phyloP scores from a whole-genome alignment of 2,113 vertebrate genomes.

The Lontra canadensis region DNA sequence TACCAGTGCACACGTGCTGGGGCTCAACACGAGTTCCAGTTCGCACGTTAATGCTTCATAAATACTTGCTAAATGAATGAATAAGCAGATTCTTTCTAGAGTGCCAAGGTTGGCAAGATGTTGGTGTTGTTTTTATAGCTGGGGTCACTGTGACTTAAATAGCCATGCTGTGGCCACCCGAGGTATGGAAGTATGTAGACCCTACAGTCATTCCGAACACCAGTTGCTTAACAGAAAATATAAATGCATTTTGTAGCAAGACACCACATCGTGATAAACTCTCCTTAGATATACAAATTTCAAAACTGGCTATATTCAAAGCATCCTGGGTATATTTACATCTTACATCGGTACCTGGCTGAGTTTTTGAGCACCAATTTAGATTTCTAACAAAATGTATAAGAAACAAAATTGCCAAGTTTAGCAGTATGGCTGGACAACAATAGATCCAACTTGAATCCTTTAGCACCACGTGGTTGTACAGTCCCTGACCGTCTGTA shows the following conservation, averaged over 20 bases:
- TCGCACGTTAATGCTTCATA: not conserved
- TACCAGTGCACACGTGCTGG: not conserved
- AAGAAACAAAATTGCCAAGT: not conserved
- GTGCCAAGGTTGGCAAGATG: not conserved
- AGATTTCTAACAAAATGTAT: constrained; percentile 31
- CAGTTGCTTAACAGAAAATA: not conserved
- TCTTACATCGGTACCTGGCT: not conserved
- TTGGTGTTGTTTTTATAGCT: not conserved
- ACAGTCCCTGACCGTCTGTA: not conserved
- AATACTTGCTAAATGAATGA: not conserved
- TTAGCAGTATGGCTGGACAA: not conserved
- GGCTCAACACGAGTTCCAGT: not conserved
- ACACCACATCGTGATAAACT: not conserved
- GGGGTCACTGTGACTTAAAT: not conserved
- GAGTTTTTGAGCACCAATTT: not conserved
- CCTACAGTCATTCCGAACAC: not conserved
- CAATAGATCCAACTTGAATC: not conserved
- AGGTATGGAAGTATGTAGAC: not conserved
- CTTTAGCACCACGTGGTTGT: not conserved
- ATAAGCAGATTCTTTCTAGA: not conserved
- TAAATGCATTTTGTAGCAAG: not conserved
- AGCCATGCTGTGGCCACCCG: not conserved
- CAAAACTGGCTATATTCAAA: not conserved
- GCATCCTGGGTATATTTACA: not conserved
- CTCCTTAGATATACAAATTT: not conserved